phyloP scores from a whole-genome alignment of 2,888 invertebrate species.

The Thereva nobilitata region DNA sequence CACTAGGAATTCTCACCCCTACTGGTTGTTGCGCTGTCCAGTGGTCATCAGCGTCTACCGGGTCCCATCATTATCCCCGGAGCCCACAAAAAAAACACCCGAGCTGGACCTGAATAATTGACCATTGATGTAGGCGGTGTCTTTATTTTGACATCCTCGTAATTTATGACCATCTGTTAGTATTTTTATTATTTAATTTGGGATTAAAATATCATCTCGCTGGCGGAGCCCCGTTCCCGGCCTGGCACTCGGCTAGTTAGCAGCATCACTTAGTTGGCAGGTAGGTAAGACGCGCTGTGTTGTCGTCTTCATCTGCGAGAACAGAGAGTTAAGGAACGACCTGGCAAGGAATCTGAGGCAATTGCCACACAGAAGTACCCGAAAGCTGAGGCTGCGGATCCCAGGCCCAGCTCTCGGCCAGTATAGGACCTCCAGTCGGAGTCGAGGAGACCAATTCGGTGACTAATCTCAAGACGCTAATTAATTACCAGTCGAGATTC shows the following conservation, averaged over 20 bases:
- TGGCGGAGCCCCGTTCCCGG: constrained; percentile 5
- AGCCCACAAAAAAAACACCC: constrained; percentile 3
- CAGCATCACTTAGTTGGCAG: constrained; percentile 12
- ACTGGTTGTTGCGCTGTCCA: too few relatives aligned
- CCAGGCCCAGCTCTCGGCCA: too few relatives aligned
- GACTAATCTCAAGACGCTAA: constrained; percentile 39
- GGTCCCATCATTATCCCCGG: too few relatives aligned
- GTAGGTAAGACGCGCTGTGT: constrained; percentile 22
- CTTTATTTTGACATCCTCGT: constrained; percentile 48
- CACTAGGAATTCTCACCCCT: too few relatives aligned
- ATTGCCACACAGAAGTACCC: constrained; percentile 24
- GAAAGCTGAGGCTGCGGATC: not conserved
- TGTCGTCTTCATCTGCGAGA: constrained; percentile 3
- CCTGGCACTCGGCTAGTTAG: constrained; percentile 14
- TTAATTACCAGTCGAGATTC: constrained; percentile 38
- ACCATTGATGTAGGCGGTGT: constrained; percentile 48
- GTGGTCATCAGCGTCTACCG: too few relatives aligned
- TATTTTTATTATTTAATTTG: constrained; percentile 43
- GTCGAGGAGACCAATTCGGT: constrained; percentile 3
- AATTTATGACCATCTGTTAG: constrained; percentile 47
- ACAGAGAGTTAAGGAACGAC: not conserved
- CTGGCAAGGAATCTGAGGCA: constrained; percentile 8
- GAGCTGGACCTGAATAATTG: constrained; percentile 43
- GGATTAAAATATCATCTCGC: constrained; percentile 40
- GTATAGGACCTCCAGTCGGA: constrained; percentile 8